Percentiles rank a stretch among this genome's conserved stretches.
phyloP scores from a whole-genome alignment of 2,797 vertebrate species.

The Danio choprae region DNA sequence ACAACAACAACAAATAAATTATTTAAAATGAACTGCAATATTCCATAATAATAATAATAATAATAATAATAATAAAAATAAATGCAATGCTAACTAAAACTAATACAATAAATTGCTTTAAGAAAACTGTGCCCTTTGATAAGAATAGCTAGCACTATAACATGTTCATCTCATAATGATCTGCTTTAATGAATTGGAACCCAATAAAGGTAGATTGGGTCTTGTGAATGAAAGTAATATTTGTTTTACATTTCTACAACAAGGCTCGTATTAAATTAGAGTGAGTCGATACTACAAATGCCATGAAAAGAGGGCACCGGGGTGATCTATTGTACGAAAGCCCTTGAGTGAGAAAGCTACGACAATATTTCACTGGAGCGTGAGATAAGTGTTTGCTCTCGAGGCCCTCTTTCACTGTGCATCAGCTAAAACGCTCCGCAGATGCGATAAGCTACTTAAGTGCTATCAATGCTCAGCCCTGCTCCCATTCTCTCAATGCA shows the following conservation, averaged over 20 bases:
- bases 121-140: too few relatives aligned
- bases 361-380: slow-evolving; percentile 28
- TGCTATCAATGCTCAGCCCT: slow-evolving; percentile 43
- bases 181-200: neutral
- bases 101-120: too few relatives aligned
- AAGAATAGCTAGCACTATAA: too few relatives aligned
- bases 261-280: neutral
- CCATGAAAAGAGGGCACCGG: slow-evolving; percentile 1
- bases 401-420: slow-evolving; percentile 33
- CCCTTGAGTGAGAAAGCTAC: slow-evolving; percentile 27
- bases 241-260: slow-evolving; percentile 13
- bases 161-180: neutral
- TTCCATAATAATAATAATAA: too few relatives aligned
- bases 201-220: neutral
- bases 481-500: slow-evolving; percentile 33
- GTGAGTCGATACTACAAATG: slow-evolving; percentile 29
- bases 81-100: too few relatives aligned
- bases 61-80: too few relatives aligned
- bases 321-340: slow-evolving; percentile 42
- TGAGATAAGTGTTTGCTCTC: slow-evolving; percentile 43
- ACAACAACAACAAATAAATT: too few relatives aligned
- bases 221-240: neutral
- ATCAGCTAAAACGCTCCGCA: slow-evolving; percentile 31
- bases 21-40: too few relatives aligned
- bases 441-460: slow-evolving; percentile 53